Percentiles rank a stretch among this genome's conserved stretches.
phyloP scores from a whole-genome alignment of 1,140 invertebrate genomes.

The Pinna nobilis region DNA sequence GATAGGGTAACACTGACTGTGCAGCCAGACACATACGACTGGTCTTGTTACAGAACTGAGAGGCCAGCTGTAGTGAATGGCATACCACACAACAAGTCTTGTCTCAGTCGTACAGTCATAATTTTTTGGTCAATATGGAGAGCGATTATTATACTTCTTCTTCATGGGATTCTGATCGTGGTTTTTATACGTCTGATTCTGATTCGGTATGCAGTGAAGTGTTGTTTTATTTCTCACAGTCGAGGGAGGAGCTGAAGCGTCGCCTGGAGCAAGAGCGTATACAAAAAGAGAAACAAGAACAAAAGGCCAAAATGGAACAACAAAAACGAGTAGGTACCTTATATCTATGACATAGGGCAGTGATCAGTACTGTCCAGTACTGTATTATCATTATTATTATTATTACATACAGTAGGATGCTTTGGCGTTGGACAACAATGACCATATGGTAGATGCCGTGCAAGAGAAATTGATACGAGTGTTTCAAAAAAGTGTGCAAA shows the following conservation, averaged over 20 bases:
- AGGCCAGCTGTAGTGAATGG: neutral
- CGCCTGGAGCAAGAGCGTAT: slow-evolving; percentile 81
- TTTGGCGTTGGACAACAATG: neutral
- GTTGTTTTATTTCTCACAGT: slow-evolving; percentile 58
- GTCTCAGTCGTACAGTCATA: neutral
- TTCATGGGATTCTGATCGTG: no score
- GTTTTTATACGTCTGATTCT: no score
- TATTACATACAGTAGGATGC: neutral
- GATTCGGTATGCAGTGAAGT: slow-evolving; percentile 30
- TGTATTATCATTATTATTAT: no score
- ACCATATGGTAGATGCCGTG: no score
- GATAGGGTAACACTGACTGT: no score
- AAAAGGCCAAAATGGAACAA: slow-evolving; percentile 57
- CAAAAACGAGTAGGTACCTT: slow-evolving; percentile 60
- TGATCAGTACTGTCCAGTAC: neutral
- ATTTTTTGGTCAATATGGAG: slow-evolving; percentile 5
- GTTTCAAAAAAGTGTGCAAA: no score
- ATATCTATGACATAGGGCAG: neutral
- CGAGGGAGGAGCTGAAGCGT: slow-evolving; percentile 67
- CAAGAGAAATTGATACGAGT: no score
- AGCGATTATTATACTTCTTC: neutral
- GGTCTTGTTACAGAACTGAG: neutral
- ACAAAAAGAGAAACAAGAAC: slow-evolving; percentile 51
- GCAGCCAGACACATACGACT: no score
- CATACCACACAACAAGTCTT: neutral